Evolutionary conservation across 1,140 invertebrate species (phyloP).

Genomic region (Drosophila melanica): DNA sequence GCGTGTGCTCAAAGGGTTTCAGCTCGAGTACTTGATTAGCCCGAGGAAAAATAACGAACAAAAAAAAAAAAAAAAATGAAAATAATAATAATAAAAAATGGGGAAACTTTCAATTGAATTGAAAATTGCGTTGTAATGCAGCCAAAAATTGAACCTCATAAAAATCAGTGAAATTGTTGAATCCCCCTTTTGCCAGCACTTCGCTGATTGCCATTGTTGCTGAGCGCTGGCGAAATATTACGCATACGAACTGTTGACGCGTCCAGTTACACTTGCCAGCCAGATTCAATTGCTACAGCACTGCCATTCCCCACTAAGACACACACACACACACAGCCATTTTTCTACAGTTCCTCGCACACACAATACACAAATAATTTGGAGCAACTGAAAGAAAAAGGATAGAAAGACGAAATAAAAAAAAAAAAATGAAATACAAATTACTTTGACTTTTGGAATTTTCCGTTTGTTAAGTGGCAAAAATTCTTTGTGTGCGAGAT

Average conservation of each 20-base stretch:
- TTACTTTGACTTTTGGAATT: conserved; percentile 60
- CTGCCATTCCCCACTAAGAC: conserved; percentile 1
- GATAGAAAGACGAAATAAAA: conserved; percentile 1
- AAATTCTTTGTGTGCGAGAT: conserved; percentile 50
- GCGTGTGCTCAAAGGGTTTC: conserved; percentile 32
- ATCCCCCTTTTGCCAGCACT: not conserved
- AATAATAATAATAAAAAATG: conserved; percentile 7
- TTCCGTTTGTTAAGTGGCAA: conserved; percentile 51
- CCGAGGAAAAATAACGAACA: not conserved
- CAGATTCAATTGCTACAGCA: conserved; percentile 37
- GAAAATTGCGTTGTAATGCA: conserved; percentile 37
- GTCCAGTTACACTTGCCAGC: conserved; percentile 33
- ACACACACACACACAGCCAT: not conserved
- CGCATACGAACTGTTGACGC: conserved; percentile 47
- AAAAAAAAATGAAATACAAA: conserved; percentile 26
- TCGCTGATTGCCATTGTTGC: conserved; percentile 49
- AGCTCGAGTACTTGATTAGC: conserved; percentile 42
- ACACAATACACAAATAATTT: conserved; percentile 54
- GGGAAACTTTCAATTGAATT: conserved; percentile 47
- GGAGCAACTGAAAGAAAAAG: conserved; percentile 9
- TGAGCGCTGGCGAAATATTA: conserved; percentile 46
- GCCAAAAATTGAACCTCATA: conserved; percentile 37
- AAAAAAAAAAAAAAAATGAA: too few species aligned
- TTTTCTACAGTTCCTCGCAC: conserved; percentile 1
- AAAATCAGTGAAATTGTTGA: conserved; percentile 41